A percentile compares a stretch with the other conserved stretches of the same genome.
Evolutionary conservation across 2,888 invertebrate species (phyloP).

Genomic region (Synergus laeviventris): DNA sequence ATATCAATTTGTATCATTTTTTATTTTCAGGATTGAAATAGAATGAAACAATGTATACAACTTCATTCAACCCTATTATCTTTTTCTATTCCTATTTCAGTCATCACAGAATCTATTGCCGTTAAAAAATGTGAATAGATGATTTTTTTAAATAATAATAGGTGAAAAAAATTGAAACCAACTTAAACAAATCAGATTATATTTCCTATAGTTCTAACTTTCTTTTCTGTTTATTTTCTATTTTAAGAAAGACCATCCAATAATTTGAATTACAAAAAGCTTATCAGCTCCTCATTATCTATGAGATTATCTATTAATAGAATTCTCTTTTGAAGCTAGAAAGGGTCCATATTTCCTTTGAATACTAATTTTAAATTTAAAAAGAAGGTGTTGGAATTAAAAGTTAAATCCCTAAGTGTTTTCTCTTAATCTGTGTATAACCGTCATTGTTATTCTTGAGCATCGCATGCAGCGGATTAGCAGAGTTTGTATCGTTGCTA

Average conservation of each 20-base stretch:
- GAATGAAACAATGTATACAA: too few species aligned
- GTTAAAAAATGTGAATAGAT: too few species aligned
- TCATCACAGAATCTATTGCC: too few species aligned
- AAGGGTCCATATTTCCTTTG: not conserved
- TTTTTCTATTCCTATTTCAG: too few species aligned
- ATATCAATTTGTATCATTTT: too few species aligned
- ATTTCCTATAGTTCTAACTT: not conserved
- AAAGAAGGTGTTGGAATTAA: not conserved
- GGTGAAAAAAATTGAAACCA: too few species aligned
- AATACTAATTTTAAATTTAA: not conserved
- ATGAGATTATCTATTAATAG: slow-evolving; percentile 30
- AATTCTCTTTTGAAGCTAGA: slow-evolving; percentile 3
- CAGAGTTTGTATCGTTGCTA: slow-evolving; percentile 53
- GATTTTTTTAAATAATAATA: too few species aligned
- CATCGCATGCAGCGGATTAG: slow-evolving; percentile 51
- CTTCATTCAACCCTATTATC: too few species aligned
- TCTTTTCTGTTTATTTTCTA: not conserved
- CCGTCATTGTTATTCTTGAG: slow-evolving; percentile 53
- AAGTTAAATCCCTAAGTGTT: slow-evolving; percentile 10
- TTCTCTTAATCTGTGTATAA: not conserved
- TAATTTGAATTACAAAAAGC: slow-evolving; percentile 29
- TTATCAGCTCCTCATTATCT: not conserved
- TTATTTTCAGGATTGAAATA: too few species aligned
- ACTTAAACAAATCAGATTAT: too few species aligned
- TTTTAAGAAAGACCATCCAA: not conserved